phyloP scores from a whole-genome alignment of 2,113 vertebrate genomes.

The Engystomops pustulosus region DNA sequence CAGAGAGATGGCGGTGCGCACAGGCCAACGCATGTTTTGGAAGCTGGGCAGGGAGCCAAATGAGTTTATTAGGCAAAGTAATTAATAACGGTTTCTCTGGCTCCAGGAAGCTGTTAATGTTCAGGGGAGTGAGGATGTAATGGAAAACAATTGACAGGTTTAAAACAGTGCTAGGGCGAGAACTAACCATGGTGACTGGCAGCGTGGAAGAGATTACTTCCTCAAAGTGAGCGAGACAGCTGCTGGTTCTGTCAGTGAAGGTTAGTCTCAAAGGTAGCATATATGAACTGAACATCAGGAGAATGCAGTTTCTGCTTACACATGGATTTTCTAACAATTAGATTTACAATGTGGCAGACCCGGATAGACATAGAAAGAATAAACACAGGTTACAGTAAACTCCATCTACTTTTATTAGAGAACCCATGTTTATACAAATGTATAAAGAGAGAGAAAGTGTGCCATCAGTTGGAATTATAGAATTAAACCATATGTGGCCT shows the following conservation, averaged over 20 bases:
- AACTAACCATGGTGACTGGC: not conserved
- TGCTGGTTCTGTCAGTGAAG: not conserved
- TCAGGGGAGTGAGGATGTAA: constrained; percentile 64
- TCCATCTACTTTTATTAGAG: no score
- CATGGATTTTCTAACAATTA: not conserved
- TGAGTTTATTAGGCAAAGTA: constrained; percentile 76
- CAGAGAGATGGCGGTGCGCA: constrained; percentile 72
- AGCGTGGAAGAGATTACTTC: constrained; percentile 9
- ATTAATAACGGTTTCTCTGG: constrained; percentile 74
- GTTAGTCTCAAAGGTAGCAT: not conserved
- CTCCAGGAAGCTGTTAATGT: constrained; percentile 70
- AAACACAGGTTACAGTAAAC: no score
- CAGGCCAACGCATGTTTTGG: constrained; percentile 69
- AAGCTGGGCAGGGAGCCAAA: constrained; percentile 75
- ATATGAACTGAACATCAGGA: constrained; percentile 1
- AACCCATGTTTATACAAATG: no score
- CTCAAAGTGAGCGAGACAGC: constrained; percentile 3
- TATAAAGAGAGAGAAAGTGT: no score
- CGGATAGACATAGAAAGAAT: no score
- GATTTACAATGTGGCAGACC: no score
- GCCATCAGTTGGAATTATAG: no score
- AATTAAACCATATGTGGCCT: no score
- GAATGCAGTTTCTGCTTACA: not conserved
- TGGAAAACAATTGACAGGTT: constrained; percentile 64
- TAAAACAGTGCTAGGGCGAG: constrained; percentile 61